Evolutionary conservation across 2,888 invertebrate species (phyloP), one percentile per base, ranked within the genome.

Genomic region (Theodoxus fluviatilis): DNA sequence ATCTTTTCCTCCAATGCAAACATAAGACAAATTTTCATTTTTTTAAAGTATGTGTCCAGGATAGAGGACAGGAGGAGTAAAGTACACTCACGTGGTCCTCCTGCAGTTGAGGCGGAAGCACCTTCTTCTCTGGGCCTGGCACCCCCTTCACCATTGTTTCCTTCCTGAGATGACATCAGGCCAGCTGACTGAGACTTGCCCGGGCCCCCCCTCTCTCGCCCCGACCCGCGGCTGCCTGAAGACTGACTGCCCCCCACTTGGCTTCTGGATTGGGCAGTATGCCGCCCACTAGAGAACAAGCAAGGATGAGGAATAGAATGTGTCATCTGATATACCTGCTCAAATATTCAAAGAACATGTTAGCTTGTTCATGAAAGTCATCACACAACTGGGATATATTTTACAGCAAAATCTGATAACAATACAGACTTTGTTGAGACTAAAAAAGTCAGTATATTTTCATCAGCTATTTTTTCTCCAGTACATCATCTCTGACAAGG

Each of bases 201-300:
- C 4, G 67, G 59, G 47, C 67, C 67, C 33, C 67, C 61, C 38
- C 71, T 68, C 37, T 67, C 71, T 43, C 71, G 47, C 22, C 71
- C 71, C 25, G 71, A 67, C 22, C 71, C 71, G 52, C 71, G 67
- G 43, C 52, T 63, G 38, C 63, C 63, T 59, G 71, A 55, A 63
- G 72, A 70, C 66, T n/a, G 73, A 68, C 68, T 74, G 74, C 52
- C 71, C 72, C 70, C 74, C 74, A 70, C 72, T 74, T n/a, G n/a
- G n/a, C n/a, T n/a, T n/a, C n/a, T n/a, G n/a, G n/a, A 55, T 18
- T 18, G 9, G 55, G 7, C 12, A n/a, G 22, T 7, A 18, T 7
- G 22, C 15, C 7, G 25, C 22, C 7, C 22, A 55, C 9, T 7
- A 9, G 15, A 18, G 22, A 9, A n/a, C 9, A 55, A 9, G 7